Conservation (phyloP, 1,140 invertebrate genomes). For the Holotrichia oblita region DNA sequence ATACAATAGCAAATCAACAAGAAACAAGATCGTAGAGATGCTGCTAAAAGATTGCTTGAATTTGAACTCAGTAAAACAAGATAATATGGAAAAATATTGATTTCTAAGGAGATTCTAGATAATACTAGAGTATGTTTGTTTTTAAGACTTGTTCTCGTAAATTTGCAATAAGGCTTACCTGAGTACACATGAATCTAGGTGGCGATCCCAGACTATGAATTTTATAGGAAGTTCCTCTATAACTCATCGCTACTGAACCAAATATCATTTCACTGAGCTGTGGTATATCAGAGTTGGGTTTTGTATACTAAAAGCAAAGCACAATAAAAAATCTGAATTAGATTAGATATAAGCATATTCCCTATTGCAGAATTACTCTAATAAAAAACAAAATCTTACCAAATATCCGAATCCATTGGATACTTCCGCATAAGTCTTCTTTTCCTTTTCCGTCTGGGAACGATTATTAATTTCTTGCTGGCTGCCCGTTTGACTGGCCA, state of each 20-base stretch:
- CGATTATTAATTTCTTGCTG: slow-evolving; percentile 41
- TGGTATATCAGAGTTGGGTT: slow-evolving; percentile 73
- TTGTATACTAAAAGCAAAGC: slow-evolving; percentile 64
- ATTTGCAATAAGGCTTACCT: slow-evolving; percentile 66
- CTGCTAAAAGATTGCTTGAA: not conserved
- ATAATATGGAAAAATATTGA: too few species aligned
- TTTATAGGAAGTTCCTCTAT: slow-evolving; percentile 84
- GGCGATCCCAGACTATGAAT: slow-evolving; percentile 80
- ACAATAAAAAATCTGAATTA: not conserved
- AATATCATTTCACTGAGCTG: slow-evolving; percentile 89
- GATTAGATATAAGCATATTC: not conserved
- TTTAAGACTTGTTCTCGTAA: slow-evolving; percentile 13
- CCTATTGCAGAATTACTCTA: not conserved
- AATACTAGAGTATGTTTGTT: not conserved
- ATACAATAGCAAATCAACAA: slow-evolving; percentile 29
- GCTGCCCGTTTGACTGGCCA: slow-evolving; percentile 50
- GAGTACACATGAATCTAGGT: slow-evolving; percentile 76
- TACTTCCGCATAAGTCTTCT: slow-evolving; percentile 62
- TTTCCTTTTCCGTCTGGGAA: slow-evolving; percentile 48
- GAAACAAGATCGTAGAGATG: not conserved
- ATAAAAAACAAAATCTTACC: slow-evolving; percentile 56
- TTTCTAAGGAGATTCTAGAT: not conserved
- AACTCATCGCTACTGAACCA: slow-evolving; percentile 87
- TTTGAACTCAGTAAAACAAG: not conserved
- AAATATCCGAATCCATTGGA: slow-evolving; percentile 66